phyloP scores from a whole-genome alignment of 2,113 vertebrate species.

The Scophthalmus maximus region DNA sequence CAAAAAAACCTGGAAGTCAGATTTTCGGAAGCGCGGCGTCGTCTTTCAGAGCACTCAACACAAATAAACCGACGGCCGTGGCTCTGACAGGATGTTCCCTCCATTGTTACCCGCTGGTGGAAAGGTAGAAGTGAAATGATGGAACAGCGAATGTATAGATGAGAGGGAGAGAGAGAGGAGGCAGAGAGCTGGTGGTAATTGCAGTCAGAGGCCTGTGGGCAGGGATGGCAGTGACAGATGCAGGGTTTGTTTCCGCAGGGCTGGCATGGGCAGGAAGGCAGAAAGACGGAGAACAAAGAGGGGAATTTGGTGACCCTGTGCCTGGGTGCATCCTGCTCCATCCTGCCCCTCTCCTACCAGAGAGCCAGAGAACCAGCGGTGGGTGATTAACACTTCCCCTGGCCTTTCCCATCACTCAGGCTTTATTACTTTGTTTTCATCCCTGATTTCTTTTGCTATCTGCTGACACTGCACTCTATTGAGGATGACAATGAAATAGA shows the following conservation, averaged over 20 bases:
- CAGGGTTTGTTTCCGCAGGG: conserved; percentile 74
- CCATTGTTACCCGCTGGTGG: conserved; percentile 49
- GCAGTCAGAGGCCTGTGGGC: conserved; percentile 34
- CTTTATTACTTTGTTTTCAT: conserved; percentile 84
- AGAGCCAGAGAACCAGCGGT: conserved; percentile 38
- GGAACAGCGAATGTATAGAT: conserved; percentile 15
- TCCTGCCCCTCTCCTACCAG: conserved; percentile 61
- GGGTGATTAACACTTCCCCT: conserved; percentile 81
- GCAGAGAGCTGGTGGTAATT: conserved; percentile 17
- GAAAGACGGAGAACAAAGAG: conserved; percentile 76
- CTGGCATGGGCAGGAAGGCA: conserved; percentile 80
- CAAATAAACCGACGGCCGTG: conserved; percentile 25
- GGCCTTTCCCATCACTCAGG: conserved; percentile 65
- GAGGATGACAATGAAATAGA: conserved; percentile 47
- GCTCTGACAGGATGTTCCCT: conserved; percentile 47
- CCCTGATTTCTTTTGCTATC: conserved; percentile 60
- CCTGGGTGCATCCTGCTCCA: conserved; percentile 75
- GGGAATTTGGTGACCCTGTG: conserved; percentile 72
- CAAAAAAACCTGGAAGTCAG: conserved; percentile 19
- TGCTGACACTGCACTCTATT: conserved; percentile 76
- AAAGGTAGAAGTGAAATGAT: conserved; percentile 37
- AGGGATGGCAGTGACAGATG: conserved; percentile 74
- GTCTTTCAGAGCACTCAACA: conserved; percentile 38
- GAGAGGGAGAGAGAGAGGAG: conserved; percentile 36
- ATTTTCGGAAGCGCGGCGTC: conserved; percentile 26